Conservation (phyloP, 1,140 invertebrate genomes). For the Zaprionus kolodkinae region DNA sequence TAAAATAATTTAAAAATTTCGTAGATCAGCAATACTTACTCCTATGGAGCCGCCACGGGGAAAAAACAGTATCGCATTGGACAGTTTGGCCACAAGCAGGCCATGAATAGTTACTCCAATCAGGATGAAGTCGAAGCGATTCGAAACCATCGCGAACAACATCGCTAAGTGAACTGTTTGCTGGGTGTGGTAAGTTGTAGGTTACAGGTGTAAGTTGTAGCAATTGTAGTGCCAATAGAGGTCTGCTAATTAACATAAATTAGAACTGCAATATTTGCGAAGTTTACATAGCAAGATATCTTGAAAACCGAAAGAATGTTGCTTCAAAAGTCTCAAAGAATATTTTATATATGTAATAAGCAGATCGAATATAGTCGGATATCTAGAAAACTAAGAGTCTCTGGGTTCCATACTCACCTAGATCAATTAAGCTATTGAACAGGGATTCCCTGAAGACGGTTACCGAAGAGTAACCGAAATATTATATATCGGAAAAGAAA, state of each 20-base stretch:
- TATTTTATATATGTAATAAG: too few species aligned
- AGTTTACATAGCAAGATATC: neutral
- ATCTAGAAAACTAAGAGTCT: too few species aligned
- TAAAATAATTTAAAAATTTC: neutral
- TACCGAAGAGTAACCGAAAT: too few species aligned
- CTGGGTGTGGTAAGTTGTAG: neutral
- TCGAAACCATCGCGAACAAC: conserved; percentile 48
- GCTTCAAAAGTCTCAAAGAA: neutral
- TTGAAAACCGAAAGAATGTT: neutral
- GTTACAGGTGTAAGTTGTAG: neutral
- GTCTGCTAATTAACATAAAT: neutral
- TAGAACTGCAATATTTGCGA: neutral
- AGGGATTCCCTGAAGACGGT: too few species aligned
- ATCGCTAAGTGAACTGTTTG: conserved; percentile 51
- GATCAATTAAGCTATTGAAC: too few species aligned
- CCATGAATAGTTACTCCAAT: conserved; percentile 10
- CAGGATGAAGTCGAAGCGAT: conserved; percentile 2
- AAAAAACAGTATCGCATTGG: conserved; percentile 54
- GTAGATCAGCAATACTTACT: conserved; percentile 44
- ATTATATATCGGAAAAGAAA: too few species aligned
- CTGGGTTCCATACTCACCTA: too few species aligned
- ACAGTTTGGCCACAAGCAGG: neutral
- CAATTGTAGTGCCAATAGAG: neutral
- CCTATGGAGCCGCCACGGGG: conserved; percentile 72
- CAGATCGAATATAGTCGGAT: too few species aligned